Conservation (phyloP, 2,113 vertebrate genomes). For the Caretta caretta region DNA sequence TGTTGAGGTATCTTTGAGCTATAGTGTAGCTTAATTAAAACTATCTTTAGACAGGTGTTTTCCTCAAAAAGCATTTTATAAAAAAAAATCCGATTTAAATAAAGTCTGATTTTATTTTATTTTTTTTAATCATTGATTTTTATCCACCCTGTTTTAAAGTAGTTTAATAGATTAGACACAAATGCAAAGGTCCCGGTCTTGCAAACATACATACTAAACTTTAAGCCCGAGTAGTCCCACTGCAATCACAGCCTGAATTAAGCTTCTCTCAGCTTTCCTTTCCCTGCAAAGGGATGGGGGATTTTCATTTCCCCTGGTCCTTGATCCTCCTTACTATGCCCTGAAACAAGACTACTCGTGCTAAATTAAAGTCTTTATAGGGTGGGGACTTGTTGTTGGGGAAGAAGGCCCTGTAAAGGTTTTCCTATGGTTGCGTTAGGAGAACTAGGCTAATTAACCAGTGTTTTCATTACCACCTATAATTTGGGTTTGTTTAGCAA, state of each 20-base stretch:
- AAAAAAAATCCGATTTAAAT: no score
- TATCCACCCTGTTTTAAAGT: neutral
- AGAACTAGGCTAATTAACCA: neutral
- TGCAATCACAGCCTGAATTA: neutral
- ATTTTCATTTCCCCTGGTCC: neutral
- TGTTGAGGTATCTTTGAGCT: no score
- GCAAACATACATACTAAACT: neutral
- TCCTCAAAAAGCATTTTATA: no score
- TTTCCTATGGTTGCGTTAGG: neutral
- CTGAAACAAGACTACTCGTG: neutral
- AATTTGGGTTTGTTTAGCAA: fast-evolving
- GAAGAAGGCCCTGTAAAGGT: neutral
- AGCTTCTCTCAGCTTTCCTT: neutral
- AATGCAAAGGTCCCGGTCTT: neutral
- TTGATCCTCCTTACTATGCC: neutral
- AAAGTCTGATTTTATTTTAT: no score
- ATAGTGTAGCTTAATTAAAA: no score
- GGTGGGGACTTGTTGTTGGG: neutral
- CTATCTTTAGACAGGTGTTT: no score
- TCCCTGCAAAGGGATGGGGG: neutral
- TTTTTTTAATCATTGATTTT: no score
- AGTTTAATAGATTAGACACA: neutral
- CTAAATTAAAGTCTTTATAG: neutral
- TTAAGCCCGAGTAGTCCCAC: neutral
- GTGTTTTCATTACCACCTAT: neutral